These are phyloP conservation scores for Anoura caudifer DNA, from an alignment of 2,113 vertebrate genomes.

Conservation along the genomic window DNA sequence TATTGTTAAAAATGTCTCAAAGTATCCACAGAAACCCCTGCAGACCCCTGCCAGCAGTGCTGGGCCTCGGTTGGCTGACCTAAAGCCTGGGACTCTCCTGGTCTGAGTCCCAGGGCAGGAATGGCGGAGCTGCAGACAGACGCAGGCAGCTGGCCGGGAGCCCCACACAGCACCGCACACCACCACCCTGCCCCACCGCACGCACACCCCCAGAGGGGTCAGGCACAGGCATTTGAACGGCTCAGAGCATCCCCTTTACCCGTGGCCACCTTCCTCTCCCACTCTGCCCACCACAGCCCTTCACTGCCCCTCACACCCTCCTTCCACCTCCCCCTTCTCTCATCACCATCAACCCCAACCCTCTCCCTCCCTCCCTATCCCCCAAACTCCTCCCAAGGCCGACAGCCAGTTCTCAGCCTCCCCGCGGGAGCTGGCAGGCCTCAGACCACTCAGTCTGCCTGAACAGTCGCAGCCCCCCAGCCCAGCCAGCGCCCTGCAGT, in stretches of 20 bases:
- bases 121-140: neutral
- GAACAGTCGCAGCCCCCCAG: neutral
- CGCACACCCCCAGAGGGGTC: neutral
- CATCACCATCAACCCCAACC: neutral
- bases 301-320: neutral
- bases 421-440: constrained; percentile 44
- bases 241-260: neutral
- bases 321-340: neutral
- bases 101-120: constrained; percentile 53
- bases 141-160: neutral
- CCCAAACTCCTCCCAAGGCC: constrained; percentile 16
- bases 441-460: constrained; percentile 15
- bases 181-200: neutral
- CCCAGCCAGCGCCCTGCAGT: neutral
- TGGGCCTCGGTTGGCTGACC: constrained; percentile 39
- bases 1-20: constrained; percentile 85
- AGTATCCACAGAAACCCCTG: constrained; percentile 80
- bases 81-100: constrained; percentile 50
- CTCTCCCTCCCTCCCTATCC: neutral
- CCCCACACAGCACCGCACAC: neutral
- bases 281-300: neutral
- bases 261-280: neutral
- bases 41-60: constrained; percentile 69
- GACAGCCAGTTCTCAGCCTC: constrained; percentile 50
- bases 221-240: neutral